A percentile compares a stretch with the other conserved stretches of the same genome.
Conservation (phyloP, 2,888 invertebrate species). For the Gonocerus acuteangulatus region DNA sequence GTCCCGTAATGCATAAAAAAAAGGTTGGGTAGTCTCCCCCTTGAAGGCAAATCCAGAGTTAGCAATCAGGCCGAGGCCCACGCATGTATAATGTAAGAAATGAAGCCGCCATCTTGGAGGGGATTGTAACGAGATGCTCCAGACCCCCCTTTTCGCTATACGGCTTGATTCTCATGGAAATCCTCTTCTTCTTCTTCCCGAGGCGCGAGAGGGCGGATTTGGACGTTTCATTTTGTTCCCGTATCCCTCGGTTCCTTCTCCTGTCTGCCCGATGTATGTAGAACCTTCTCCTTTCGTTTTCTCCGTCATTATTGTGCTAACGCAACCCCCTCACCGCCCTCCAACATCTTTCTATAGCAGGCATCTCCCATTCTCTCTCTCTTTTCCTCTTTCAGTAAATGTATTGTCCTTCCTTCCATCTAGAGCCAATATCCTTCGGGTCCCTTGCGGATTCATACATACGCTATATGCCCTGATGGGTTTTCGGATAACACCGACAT, state of each 20-base stretch:
- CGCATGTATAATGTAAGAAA: slow-evolving; percentile 28
- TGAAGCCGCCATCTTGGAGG: slow-evolving; percentile 25
- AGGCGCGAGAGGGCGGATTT: slow-evolving; percentile 15
- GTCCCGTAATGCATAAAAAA: slow-evolving; percentile 26
- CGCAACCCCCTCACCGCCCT: slow-evolving; percentile 1
- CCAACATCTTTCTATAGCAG: background rate
- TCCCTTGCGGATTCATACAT: too few relatives aligned
- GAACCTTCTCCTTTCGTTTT: background rate
- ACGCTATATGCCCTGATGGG: background rate
- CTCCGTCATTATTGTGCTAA: slow-evolving; percentile 25
- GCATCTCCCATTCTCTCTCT: background rate
- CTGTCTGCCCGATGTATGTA: background rate
- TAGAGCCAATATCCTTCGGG: too few relatives aligned
- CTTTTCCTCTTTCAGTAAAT: slow-evolving; percentile 7
- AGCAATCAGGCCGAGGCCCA: slow-evolving; percentile 20
- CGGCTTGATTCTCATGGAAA: slow-evolving; percentile 24
- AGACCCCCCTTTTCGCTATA: background rate
- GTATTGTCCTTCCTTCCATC: slow-evolving; percentile 9
- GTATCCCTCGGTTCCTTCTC: background rate
- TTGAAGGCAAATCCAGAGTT: slow-evolving; percentile 7
- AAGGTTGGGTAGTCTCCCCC: slow-evolving; percentile 4
- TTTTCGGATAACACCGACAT: background rate
- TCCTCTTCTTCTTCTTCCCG: slow-evolving; percentile 5
- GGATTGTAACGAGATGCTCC: slow-evolving; percentile 9
- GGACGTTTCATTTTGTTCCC: slow-evolving; percentile 26